Percentiles rank a stretch among this genome's conserved stretches.
These are phyloP conservation scores for Napeogenes sylphis DNA, from an alignment of 2,888 invertebrate genomes.

Conservation along the genomic window DNA sequence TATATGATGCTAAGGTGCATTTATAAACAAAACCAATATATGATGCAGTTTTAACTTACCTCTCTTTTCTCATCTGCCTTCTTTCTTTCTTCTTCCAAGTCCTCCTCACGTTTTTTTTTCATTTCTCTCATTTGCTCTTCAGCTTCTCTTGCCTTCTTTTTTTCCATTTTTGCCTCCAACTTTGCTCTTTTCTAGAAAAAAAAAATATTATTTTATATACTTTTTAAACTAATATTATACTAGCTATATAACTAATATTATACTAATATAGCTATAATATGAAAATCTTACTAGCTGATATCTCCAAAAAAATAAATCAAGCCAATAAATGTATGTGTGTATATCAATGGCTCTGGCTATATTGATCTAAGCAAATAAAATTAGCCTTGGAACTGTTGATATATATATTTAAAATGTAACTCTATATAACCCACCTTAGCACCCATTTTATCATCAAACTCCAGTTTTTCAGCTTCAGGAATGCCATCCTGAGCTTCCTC, in stretches of 20 bases:
- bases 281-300: too few relatives aligned
- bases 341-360: background rate
- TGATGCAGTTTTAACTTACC: slow-evolving; percentile 38
- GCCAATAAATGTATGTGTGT: background rate
- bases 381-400: too few relatives aligned
- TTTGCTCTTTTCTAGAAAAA: slow-evolving; percentile 88
- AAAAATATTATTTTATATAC: background rate
- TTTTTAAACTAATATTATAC: too few relatives aligned
- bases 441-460: slow-evolving; percentile 88
- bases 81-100: slow-evolving; percentile 85
- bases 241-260: too few relatives aligned
- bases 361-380: too few relatives aligned
- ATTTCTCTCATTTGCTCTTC: slow-evolving; percentile 88
- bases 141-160: slow-evolving; percentile 87
- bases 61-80: slow-evolving; percentile 83
- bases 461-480: slow-evolving; percentile 50
- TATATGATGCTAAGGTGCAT: too few relatives aligned
- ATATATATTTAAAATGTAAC: slow-evolving; percentile 2
- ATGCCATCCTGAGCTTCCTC: slow-evolving; percentile 69
- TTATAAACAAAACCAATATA: background rate
- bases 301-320: slow-evolving; percentile 1
- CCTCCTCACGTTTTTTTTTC: slow-evolving; percentile 85
- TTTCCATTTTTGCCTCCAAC: slow-evolving; percentile 94
- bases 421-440: slow-evolving; percentile 79
- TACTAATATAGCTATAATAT: too few relatives aligned